Conservation (phyloP, 2,888 invertebrate species). For the Stomorhina lunata region DNA sequence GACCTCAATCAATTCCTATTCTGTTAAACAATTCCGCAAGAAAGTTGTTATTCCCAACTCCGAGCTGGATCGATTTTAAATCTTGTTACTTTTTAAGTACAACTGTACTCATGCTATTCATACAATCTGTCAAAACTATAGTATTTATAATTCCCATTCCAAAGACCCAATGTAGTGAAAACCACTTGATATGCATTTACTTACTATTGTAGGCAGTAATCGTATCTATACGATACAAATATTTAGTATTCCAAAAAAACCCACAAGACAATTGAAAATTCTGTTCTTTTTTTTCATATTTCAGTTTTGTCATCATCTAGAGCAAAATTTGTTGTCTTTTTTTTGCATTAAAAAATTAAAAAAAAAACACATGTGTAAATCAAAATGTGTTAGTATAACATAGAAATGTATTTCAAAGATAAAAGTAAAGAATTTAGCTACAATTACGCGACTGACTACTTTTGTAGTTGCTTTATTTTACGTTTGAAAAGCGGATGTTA, state of each 20-base stretch:
- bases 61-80: too few relatives aligned
- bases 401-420: background rate
- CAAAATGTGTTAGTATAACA: conserved; percentile 26
- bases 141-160: background rate
- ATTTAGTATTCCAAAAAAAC: conserved; percentile 17
- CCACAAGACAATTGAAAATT: conserved; percentile 54
- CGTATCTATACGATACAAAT: background rate
- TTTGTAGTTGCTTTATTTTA: background rate
- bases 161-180: conserved; percentile 7
- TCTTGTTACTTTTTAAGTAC: too few relatives aligned
- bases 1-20: too few relatives aligned
- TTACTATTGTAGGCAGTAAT: background rate
- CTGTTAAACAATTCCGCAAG: too few relatives aligned
- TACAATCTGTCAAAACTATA: too few relatives aligned
- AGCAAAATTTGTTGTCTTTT: conserved; percentile 27
- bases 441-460: background rate
- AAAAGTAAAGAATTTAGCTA: conserved; percentile 30
- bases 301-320: conserved; percentile 38
- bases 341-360: conserved; percentile 20
- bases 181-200: conserved; percentile 46
- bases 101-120: background rate
- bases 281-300: conserved; percentile 12
- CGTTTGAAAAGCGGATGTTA: conserved; percentile 52
- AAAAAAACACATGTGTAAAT: conserved; percentile 39
- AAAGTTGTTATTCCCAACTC: too few relatives aligned